Evolutionary conservation across 2,797 vertebrate species (phyloP).

Genomic region (Sebastiscus albofasciatus): DNA sequence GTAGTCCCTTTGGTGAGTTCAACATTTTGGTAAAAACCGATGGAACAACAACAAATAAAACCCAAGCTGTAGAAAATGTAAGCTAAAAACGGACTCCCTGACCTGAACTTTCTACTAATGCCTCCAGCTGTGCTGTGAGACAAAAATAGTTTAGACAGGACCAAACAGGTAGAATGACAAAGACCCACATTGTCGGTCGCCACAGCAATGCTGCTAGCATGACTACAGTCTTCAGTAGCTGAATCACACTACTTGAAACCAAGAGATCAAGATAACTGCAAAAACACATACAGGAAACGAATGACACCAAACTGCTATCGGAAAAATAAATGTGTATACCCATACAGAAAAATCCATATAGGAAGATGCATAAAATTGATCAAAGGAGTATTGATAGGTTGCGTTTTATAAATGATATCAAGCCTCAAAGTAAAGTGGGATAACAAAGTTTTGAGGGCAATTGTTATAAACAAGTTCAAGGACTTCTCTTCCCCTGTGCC

Average conservation of each 20-base stretch:
- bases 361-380: background rate
- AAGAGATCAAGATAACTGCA: background rate
- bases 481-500: slow-evolving; percentile 30
- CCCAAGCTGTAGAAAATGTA: background rate
- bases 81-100: background rate
- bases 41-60: background rate
- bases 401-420: slow-evolving; percentile 16
- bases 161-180: background rate
- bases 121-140: background rate
- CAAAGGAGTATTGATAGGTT: background rate
- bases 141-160: background rate
- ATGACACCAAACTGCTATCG: background rate
- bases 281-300: background rate
- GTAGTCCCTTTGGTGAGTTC: background rate
- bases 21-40: background rate
- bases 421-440: slow-evolving; percentile 26
- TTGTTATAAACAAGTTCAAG: slow-evolving; percentile 63
- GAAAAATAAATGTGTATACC: background rate
- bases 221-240: background rate
- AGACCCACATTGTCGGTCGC: background rate
- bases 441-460: slow-evolving; percentile 54
- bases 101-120: background rate
- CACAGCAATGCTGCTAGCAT: background rate
- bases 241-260: background rate
- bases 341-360: background rate